Percentiles rank a stretch among this genome's conserved stretches.
Evolutionary conservation across 1,140 invertebrate species (phyloP).

Genomic region (Trichomalopsis sarcophagae): DNA sequence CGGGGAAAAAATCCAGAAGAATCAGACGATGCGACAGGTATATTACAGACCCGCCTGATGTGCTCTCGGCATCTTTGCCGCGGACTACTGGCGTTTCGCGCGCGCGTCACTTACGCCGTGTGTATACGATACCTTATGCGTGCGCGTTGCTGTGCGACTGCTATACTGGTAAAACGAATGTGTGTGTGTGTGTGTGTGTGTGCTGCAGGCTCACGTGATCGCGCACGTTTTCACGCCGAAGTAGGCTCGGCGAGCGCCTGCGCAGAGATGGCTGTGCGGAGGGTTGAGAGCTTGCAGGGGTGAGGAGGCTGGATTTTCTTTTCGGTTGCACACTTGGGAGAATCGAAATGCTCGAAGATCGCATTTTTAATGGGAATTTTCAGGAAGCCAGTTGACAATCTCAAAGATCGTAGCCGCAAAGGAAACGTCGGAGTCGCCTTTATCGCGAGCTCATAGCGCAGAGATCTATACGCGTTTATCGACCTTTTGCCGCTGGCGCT

Average conservation of each 20-base stretch:
- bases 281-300: background rate
- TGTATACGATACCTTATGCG: background rate
- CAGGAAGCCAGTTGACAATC: background rate
- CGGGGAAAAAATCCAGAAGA: background rate
- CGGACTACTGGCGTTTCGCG: background rate
- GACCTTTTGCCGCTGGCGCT: background rate
- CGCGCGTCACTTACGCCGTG: background rate
- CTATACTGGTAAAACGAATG: background rate
- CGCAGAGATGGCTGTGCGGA: background rate
- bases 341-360: no score
- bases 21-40: background rate
- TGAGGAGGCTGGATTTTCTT: background rate
- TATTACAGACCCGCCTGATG: background rate
- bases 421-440: background rate
- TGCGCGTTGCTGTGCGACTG: background rate
- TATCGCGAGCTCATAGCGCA: background rate
- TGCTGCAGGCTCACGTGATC: background rate
- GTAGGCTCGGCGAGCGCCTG: background rate
- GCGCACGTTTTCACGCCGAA: background rate
- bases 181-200: background rate
- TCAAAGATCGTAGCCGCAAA: background rate
- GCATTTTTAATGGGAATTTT: no score
- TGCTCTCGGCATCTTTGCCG: background rate
- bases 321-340: background rate
- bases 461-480: conserved; percentile 19